Conservation (phyloP, 2,113 vertebrate species). For the Tachycineta bicolor region DNA sequence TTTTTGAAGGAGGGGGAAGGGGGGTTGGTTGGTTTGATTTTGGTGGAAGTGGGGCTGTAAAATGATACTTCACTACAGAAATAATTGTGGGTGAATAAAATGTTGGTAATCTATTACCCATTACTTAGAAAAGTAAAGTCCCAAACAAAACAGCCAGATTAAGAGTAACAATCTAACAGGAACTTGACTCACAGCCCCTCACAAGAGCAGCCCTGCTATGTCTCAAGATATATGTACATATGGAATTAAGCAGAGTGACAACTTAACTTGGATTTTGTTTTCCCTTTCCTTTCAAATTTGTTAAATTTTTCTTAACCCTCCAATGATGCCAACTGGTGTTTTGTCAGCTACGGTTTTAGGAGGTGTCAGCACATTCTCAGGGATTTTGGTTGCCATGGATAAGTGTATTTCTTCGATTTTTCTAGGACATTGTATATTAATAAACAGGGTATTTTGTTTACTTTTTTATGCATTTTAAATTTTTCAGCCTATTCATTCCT, state of each 20-base stretch:
- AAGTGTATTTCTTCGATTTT: conserved; percentile 27
- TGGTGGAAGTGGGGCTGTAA: background rate
- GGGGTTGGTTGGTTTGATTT: background rate
- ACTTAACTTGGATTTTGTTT: conserved; percentile 42
- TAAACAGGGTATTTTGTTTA: background rate
- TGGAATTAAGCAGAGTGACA: background rate
- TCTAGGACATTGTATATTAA: conserved; percentile 11
- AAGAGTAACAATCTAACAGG: background rate
- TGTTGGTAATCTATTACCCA: background rate
- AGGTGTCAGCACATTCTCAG: background rate
- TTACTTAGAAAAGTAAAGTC: background rate
- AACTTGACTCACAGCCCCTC: background rate
- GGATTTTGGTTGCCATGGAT: conserved; percentile 45
- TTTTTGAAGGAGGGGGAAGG: fast-evolving
- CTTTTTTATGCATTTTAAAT: background rate
- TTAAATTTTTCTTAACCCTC: conserved; percentile 40
- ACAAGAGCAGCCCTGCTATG: background rate
- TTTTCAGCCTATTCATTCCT: background rate
- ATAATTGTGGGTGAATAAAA: background rate
- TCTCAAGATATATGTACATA: background rate
- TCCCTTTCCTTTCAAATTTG: conserved; percentile 17
- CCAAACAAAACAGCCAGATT: background rate
- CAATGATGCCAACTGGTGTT: conserved; percentile 43
- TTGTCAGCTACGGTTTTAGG: conserved; percentile 41
- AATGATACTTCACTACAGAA: background rate